Conservation (phyloP, 37 sponge, comb jelly and placozoan species). For the Tethya wilhelma region DNA sequence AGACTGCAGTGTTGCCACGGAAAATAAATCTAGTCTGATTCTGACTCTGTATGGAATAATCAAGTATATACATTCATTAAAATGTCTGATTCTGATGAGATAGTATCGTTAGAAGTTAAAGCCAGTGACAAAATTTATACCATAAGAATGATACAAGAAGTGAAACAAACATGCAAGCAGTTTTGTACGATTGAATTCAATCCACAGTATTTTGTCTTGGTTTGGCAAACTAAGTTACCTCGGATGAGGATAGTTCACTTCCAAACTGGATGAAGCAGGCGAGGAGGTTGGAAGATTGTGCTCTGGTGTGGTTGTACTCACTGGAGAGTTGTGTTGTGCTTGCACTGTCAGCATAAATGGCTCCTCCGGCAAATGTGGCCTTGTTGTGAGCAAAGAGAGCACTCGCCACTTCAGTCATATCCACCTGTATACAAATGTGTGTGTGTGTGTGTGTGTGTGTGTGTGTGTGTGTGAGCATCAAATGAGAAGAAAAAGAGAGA, state of each 20-base stretch:
- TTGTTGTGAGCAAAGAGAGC: constrained; percentile 50
- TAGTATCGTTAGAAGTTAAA: not conserved
- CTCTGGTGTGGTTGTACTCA: constrained; percentile 57
- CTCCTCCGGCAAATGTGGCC: constrained; percentile 63
- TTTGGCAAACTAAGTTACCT: not conserved
- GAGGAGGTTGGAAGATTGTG: constrained; percentile 19
- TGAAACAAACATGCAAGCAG: no score
- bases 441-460: no score
- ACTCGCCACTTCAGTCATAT: constrained; percentile 16
- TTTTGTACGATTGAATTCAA: no score
- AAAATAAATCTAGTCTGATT: constrained; percentile 16
- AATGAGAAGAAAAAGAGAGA: no score
- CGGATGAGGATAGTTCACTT: constrained; percentile 41
- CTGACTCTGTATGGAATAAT: not conserved
- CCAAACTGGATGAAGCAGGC: constrained; percentile 73
- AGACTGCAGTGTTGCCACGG: constrained; percentile 45
- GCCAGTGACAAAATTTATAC: not conserved
- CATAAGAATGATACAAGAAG: not conserved
- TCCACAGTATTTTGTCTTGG: not conserved
- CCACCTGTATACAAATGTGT: constrained; percentile 41
- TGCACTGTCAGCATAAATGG: constrained; percentile 63
- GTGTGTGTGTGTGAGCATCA: no score
- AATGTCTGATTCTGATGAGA: not conserved
- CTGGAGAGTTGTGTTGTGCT: constrained; percentile 37
- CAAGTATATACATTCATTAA: not conserved